phyloP scores from a whole-genome alignment of 2,888 invertebrate genomes.

The Stenoptilia bipunctidactyla region DNA sequence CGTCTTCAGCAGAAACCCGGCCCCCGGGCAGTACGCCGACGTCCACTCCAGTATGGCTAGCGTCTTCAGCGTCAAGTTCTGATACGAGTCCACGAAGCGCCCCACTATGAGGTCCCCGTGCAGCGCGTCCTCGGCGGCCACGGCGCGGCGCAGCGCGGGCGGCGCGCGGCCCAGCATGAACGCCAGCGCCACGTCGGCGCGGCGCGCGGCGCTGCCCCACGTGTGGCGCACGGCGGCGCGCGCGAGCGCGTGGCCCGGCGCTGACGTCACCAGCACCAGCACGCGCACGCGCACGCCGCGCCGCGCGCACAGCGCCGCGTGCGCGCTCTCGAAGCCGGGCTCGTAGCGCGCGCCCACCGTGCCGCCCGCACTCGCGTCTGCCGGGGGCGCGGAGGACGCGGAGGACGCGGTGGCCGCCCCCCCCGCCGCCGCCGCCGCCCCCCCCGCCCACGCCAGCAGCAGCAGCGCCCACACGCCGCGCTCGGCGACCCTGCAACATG shows the following conservation, averaged over 20 bases:
- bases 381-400: conserved; percentile 7
- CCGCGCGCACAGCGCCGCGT: conserved; percentile 76
- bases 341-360: conserved; percentile 72
- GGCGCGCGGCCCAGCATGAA: conserved; percentile 74
- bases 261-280: conserved; percentile 80
- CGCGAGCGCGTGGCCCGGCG: conserved; percentile 77
- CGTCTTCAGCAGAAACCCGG: conserved; percentile 83
- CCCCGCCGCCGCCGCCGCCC: background rate
- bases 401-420: conserved; percentile 3
- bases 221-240: conserved; percentile 84
- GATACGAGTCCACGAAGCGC: conserved; percentile 80
- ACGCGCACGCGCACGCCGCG: conserved; percentile 74
- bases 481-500: background rate
- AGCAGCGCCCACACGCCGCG: conserved; percentile 1
- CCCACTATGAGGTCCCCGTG: conserved; percentile 84
- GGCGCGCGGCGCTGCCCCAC: conserved; percentile 81
- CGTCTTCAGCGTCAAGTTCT: conserved; percentile 86
- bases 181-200: conserved; percentile 75
- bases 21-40: conserved; percentile 80
- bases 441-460: background rate
- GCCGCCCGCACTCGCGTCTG: conserved; percentile 28
- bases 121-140: conserved; percentile 76
- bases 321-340: conserved; percentile 76
- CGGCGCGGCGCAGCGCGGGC: conserved; percentile 53
- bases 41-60: conserved; percentile 87